Base-by-base conservation (phyloP, 2,888 invertebrate genomes). In the Leptogaster cylindrica region DNA sequence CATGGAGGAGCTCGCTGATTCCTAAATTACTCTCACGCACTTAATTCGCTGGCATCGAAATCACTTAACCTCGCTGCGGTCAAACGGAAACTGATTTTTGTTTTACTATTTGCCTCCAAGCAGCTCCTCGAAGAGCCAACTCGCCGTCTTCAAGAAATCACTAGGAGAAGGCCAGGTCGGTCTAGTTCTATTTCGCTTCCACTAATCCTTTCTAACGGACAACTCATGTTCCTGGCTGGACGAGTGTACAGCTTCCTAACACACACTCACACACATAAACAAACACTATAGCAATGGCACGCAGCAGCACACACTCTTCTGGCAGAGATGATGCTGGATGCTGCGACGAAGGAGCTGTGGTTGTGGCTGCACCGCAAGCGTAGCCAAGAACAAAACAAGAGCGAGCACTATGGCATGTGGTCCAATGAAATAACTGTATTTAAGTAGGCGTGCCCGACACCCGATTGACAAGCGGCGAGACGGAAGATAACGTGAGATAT, bases 351-450 rank as follows among this genome's bases (percentile, higher is more conserved):
- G 52, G 58, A 64, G 51, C 64, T 64, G 64, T 46, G 68, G 36
- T 48, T 61, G 25, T 23, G 16, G 12, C 50, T 27, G 64, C 33
- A 68, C 55, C 64, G 46, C 52, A 55, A 52, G 61, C 28, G 10
- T 20, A 52, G 25, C 25, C 52, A 39, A 48, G 68, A 52, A 31
- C 63, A 48, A 48, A 68, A 51, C 33, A 58, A 50, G 65, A 52
- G 65, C 63, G 66, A 66, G 65, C 27, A 51, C 27, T 63, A 51
- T 66, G 39, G 76, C 76, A 76, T 75, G 78, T 76, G 77, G 75
- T 75, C 79, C 79, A 80, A 80, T 80, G 78, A 80, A 81, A 81
- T 81, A 79, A 81, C 79, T 79, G 80, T 80, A 78, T 80, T 81
- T 80, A 81, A 79, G 74, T 75, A 76, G 80, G 81, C 80, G 80